phyloP scores from a whole-genome alignment of 2,888 invertebrate species.

The Lobophora halterata region DNA sequence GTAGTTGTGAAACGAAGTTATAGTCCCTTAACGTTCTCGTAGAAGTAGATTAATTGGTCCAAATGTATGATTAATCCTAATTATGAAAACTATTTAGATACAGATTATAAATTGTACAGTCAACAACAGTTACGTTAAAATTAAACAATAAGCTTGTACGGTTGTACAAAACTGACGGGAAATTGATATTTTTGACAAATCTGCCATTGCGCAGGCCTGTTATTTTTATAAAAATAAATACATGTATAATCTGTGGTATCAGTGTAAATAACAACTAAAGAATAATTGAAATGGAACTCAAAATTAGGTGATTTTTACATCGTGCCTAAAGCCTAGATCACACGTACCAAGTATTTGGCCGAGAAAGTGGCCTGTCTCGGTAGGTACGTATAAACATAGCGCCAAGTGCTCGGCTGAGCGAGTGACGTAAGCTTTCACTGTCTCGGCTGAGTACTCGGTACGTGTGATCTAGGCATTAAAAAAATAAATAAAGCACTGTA shows the following conservation, averaged over 20 bases:
- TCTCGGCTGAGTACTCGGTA: too few species aligned
- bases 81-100: conserved; percentile 18
- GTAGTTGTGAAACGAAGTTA: conserved; percentile 9
- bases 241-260: conserved; percentile 14
- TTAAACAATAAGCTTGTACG: conserved; percentile 23
- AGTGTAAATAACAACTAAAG: conserved; percentile 20
- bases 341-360: too few species aligned
- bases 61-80: conserved; percentile 14
- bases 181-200: conserved; percentile 28
- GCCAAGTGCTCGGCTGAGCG: too few species aligned
- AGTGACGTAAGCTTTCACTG: too few species aligned
- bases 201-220: conserved; percentile 24
- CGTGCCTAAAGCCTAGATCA: too few species aligned
- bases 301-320: conserved; percentile 39
- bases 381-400: too few species aligned
- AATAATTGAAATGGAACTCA: conserved; percentile 25
- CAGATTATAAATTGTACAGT: conserved; percentile 26
- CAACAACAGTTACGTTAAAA: conserved; percentile 11
- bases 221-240: conserved; percentile 32
- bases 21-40: conserved; percentile 6
- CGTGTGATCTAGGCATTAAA: too few species aligned
- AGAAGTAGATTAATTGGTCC: conserved; percentile 19
- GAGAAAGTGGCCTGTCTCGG: too few species aligned
- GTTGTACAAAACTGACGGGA: conserved; percentile 17
- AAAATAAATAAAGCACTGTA: conserved; percentile 27